A percentile compares a stretch with the other conserved stretches of the same genome.
Evolutionary conservation across 2,113 vertebrate species (phyloP).

Genomic region (Nestor notabilis): DNA sequence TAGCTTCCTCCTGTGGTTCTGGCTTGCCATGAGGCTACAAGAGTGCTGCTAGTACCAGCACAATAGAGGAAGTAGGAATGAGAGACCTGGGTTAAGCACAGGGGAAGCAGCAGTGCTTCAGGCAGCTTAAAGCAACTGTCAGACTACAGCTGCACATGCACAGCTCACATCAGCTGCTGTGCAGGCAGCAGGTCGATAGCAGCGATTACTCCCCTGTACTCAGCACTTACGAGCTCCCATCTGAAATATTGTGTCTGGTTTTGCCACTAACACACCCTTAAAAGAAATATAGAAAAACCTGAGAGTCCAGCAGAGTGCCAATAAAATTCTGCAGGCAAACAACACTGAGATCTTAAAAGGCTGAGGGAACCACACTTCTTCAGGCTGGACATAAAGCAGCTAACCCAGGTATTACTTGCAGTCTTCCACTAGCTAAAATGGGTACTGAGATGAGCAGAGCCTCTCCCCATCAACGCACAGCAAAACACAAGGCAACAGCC

Average conservation of each 20-base stretch:
- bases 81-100: rapidly evolving
- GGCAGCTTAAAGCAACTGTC: background rate
- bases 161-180: rapidly evolving
- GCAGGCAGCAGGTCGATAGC: rapidly evolving
- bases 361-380: background rate
- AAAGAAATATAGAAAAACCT: background rate
- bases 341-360: background rate
- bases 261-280: no score
- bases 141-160: rapidly evolving
- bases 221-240: background rate
- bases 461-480: background rate
- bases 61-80: background rate
- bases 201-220: background rate
- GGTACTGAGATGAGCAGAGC: background rate
- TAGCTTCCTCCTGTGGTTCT: background rate
- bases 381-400: background rate
- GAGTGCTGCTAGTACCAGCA: background rate
- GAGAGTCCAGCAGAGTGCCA: background rate
- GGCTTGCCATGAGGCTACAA: background rate
- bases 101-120: background rate
- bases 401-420: background rate
- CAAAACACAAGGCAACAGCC: background rate
- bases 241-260: background rate
- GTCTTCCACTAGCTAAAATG: background rate
- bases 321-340: background rate